Evolutionary conservation across 2,888 invertebrate species (phyloP).

Genomic region (Lysandra bellargus): DNA sequence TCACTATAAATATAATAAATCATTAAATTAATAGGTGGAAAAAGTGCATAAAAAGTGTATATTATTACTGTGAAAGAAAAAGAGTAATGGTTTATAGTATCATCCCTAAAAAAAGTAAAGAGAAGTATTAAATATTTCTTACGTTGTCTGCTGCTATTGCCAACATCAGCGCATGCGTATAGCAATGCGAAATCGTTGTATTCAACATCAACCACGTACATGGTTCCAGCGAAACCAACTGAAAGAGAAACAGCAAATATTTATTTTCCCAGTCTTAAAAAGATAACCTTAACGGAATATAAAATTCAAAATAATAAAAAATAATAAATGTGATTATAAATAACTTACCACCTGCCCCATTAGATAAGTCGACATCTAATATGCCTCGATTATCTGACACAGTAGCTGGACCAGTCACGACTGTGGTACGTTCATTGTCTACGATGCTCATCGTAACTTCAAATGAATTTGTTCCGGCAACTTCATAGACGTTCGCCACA

Average conservation of each 20-base stretch:
- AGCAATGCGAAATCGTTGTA: constrained; percentile 82
- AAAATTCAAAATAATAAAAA: background rate
- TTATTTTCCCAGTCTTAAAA: background rate
- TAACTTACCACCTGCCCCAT: constrained; percentile 47
- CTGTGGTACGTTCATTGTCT: constrained; percentile 48
- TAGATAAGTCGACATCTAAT: constrained; percentile 46
- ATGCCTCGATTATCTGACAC: constrained; percentile 53
- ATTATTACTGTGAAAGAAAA: too few species aligned
- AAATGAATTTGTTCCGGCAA: constrained; percentile 43
- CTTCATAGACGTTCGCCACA: constrained; percentile 44
- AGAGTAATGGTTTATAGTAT: background rate
- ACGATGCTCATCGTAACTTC: constrained; percentile 52
- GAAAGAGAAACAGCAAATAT: constrained; percentile 39
- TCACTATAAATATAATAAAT: too few species aligned
- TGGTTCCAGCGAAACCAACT: constrained; percentile 64
- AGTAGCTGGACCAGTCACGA: constrained; percentile 45
- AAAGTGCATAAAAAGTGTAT: too few species aligned
- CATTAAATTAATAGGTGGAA: too few species aligned
- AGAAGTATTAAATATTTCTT: constrained; percentile 37
- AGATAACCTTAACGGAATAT: too few species aligned
- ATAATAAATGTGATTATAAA: too few species aligned
- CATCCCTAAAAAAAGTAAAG: background rate
- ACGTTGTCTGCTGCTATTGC: constrained; percentile 57
- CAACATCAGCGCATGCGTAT: constrained; percentile 79
- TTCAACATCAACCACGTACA: constrained; percentile 83